Evolutionary conservation across 2,888 invertebrate species (phyloP).

Genomic region (Heteromurus nitidus): DNA sequence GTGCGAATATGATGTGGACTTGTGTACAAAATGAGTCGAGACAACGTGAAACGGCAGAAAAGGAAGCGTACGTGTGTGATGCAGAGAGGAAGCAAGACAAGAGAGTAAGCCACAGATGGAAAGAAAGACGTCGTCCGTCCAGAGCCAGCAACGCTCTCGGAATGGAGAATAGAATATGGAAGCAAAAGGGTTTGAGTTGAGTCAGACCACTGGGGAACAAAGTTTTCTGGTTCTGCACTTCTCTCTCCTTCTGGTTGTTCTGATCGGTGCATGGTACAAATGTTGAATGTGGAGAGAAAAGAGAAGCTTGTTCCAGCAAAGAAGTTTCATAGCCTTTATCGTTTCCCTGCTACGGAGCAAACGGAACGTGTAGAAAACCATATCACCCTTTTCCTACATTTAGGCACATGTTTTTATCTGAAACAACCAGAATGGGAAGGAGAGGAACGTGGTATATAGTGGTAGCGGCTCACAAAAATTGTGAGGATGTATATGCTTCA

Average conservation of each 20-base stretch:
- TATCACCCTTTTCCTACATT: conserved; percentile 10
- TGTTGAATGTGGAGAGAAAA: conserved; percentile 3
- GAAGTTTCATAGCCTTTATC: conserved; percentile 15
- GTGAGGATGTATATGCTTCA: not conserved
- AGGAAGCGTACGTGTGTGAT: conserved; percentile 12
- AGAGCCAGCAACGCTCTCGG: no score
- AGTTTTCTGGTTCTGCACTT: conserved; percentile 29
- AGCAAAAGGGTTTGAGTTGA: conserved; percentile 7
- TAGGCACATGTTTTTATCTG: not conserved
- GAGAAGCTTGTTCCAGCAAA: conserved; percentile 15
- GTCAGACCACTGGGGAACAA: conserved; percentile 41
- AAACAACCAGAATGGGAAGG: not conserved
- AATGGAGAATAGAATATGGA: no score
- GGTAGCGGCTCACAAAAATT: no score
- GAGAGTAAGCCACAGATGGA: conserved; percentile 10
- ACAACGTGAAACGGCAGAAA: conserved; percentile 4
- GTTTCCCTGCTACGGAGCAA: not conserved
- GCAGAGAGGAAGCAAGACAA: not conserved
- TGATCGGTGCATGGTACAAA: no score
- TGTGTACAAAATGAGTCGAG: no score
- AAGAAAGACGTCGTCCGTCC: not conserved
- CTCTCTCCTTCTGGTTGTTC: conserved; percentile 15
- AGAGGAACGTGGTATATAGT: no score
- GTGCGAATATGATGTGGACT: conserved; percentile 15
- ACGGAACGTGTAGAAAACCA: not conserved